Base-by-base conservation (phyloP, 2,888 invertebrate genomes). In the Tethea ocularis region DNA sequence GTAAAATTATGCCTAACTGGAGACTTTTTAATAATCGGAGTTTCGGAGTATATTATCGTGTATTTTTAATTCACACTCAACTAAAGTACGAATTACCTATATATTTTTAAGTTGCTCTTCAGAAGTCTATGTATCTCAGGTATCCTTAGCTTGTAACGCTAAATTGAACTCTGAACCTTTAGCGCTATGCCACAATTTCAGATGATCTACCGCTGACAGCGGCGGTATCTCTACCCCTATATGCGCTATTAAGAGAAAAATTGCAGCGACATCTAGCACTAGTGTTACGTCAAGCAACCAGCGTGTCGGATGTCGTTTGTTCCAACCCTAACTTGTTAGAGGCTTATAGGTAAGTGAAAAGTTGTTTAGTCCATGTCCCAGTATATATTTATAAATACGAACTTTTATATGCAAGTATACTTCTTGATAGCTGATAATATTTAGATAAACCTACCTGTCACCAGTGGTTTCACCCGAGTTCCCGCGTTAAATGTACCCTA, bases 191-290 rank as follows among this genome's bases (percentile, higher is more conserved):
- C 15, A 46, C 46, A 46, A 10, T 72, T 75, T 1, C 81, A 93
- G 93, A 93, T 59, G 93, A 93, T 63, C 78, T 93, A 13, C 93
- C 93, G 0, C 73, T 93, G 1, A 89, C 91, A 1, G 88, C 92
- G 1, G 89, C 92, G 13, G 78, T 93, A 65, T 89, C 92, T 0
- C 64, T 89, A 3, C 89, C 90, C 0, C 79, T 93, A 1, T 88
- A 87, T 68, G 86, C 92, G 20, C 67, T 90, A 11, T 73, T 93
- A 4, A 72, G 89, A 0, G 85, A 87, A 26, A 88, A 87, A 60
- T 75, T 93, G 13, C 83, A 88, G 63, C 73, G 81, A 1, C 91
- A 93, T 61, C 71, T 93, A 51, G 74, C 80, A 24, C 75, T 83
- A 36, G 91, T 91, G 15, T 74, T 93, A 62, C 82, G 84, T 2